phyloP scores from a whole-genome alignment of 2,113 vertebrate genomes.

The Cavia porcellus region DNA sequence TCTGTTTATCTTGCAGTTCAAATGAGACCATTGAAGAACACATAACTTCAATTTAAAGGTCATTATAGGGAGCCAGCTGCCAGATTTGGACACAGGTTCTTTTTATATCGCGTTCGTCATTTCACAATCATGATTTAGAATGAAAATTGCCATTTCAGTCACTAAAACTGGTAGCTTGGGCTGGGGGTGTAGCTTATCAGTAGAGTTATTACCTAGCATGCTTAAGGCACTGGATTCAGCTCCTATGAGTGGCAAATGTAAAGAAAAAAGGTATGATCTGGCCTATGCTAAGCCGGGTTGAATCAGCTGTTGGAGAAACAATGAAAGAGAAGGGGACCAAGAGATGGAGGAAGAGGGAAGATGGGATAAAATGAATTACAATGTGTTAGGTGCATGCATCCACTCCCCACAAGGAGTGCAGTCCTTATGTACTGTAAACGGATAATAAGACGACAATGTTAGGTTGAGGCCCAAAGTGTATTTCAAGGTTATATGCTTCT shows the following conservation, averaged over 20 bases:
- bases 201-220: background rate
- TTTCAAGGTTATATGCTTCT: constrained; percentile 8
- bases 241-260: background rate
- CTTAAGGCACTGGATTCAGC: background rate
- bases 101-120: constrained; percentile 1
- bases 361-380: background rate
- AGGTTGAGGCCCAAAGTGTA: background rate
- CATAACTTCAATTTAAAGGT: background rate
- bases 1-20: constrained; percentile 25
- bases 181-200: background rate
- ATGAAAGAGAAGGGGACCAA: background rate
- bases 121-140: background rate
- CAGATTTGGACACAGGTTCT: background rate
- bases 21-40: constrained; percentile 30
- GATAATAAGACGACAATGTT: background rate
- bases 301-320: constrained; percentile 32
- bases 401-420: background rate
- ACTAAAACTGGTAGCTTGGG: background rate
- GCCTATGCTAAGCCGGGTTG: background rate
- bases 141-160: background rate
- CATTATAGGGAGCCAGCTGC: background rate
- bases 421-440: background rate
- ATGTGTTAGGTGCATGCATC: background rate
- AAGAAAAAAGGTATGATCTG: background rate
- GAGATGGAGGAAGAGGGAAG: background rate